These are phyloP conservation scores for Gobius niger DNA, from an alignment of 2,113 vertebrate species.

Conservation along the genomic window DNA sequence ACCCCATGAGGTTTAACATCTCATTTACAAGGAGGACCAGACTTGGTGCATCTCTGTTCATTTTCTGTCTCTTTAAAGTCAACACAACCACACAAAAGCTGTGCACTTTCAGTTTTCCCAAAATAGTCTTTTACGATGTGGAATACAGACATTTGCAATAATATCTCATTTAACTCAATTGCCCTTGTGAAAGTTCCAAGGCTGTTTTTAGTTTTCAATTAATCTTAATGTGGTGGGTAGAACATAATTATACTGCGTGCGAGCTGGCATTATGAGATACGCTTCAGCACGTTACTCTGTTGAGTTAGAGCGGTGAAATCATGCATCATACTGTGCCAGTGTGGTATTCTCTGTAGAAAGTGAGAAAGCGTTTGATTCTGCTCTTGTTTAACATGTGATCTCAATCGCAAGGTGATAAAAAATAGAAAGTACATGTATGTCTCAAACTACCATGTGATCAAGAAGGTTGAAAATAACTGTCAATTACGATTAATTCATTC, in stretches of 20 bases:
- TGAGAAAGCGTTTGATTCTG: too few relatives aligned
- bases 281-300: conserved; percentile 16
- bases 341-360: neutral
- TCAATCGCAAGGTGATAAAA: too few relatives aligned
- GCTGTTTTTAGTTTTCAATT: conserved; percentile 53
- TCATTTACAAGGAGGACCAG: too few relatives aligned
- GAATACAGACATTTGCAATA: conserved; percentile 51
- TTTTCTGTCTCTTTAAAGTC: conserved; percentile 66
- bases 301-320: neutral
- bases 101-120: conserved; percentile 48
- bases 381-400: too few relatives aligned
- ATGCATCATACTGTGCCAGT: neutral
- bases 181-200: conserved; percentile 50
- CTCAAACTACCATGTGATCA: too few relatives aligned
- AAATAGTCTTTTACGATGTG: conserved; percentile 55
- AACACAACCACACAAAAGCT: conserved; percentile 60
- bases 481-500: too few relatives aligned
- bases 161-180: conserved; percentile 53
- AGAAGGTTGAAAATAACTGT: too few relatives aligned
- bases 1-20: too few relatives aligned
- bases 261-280: conserved; percentile 38
- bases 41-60: conserved; percentile 41
- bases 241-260: conserved; percentile 39
- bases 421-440: too few relatives aligned
- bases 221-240: conserved; percentile 52